phyloP scores from a whole-genome alignment of 2,113 vertebrate genomes.

The Gopherus evgoodei region DNA sequence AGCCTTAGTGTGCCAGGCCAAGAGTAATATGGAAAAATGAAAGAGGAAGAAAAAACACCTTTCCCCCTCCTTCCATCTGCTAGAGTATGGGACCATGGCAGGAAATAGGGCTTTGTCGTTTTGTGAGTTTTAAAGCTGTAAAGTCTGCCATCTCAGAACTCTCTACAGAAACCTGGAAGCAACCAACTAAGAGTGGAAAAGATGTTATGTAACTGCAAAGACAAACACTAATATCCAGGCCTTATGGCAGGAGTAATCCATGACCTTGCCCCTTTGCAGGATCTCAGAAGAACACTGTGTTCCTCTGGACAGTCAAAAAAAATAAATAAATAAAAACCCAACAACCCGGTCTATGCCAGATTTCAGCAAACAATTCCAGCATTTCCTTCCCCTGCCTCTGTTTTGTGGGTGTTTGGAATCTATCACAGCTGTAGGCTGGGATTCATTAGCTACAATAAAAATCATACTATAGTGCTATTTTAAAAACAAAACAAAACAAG shows the following conservation, averaged over 20 bases:
- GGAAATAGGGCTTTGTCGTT: conserved; percentile 73
- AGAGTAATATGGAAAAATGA: conserved; percentile 73
- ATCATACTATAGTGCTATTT: conserved; percentile 30
- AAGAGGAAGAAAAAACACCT: not conserved
- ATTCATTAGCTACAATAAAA: conserved; percentile 76
- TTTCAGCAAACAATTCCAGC: conserved; percentile 69
- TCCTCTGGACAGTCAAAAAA: conserved; percentile 45
- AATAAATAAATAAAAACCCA: not conserved
- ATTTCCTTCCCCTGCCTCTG: conserved; percentile 73
- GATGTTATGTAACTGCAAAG: conserved; percentile 72
- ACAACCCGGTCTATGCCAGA: conserved; percentile 35
- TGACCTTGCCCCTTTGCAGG: conserved; percentile 65
- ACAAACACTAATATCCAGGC: conserved; percentile 48
- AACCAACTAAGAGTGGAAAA: conserved; percentile 69
- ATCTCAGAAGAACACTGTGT: conserved; percentile 70
- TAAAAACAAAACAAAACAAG: not conserved
- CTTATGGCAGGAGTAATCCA: conserved; percentile 55
- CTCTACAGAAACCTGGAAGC: conserved; percentile 70
- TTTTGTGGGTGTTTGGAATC: conserved; percentile 72
- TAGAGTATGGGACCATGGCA: conserved; percentile 60
- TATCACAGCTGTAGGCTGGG: conserved; percentile 66
- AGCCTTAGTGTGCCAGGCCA: conserved; percentile 60
- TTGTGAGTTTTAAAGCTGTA: conserved; percentile 45
- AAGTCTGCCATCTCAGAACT: conserved; percentile 61
- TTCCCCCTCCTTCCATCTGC: conserved; percentile 59